Percentiles rank a stretch among this genome's conserved stretches.
phyloP scores from a whole-genome alignment of 2,888 invertebrate species.

The Tachina grossa region DNA sequence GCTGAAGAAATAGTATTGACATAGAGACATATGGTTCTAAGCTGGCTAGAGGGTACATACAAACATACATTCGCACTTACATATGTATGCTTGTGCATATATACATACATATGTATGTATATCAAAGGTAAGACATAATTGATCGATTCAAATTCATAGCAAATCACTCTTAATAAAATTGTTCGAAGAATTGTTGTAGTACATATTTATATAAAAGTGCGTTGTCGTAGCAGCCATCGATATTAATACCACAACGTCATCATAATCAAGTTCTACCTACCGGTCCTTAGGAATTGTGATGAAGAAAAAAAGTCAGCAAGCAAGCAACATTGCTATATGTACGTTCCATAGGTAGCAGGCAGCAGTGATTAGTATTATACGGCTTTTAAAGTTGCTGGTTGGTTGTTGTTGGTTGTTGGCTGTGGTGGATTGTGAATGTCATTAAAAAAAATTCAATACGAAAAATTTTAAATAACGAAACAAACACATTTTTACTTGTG shows the following conservation, averaged over 20 bases:
- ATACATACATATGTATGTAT: not conserved
- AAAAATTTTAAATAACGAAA: constrained; percentile 44
- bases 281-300: constrained; percentile 57
- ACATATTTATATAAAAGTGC: constrained; percentile 40
- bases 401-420: constrained; percentile 16
- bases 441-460: constrained; percentile 46
- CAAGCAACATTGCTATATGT: constrained; percentile 9
- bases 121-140: constrained; percentile 52
- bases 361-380: constrained; percentile 34
- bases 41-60: too few species aligned
- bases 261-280: constrained; percentile 55
- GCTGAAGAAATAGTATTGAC: too few species aligned
- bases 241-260: constrained; percentile 43
- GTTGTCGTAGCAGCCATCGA: constrained; percentile 37
- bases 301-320: constrained; percentile 4
- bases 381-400: constrained; percentile 52
- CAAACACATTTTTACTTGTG: constrained; percentile 40
- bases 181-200: constrained; percentile 50
- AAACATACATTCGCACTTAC: not conserved
- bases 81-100: not conserved
- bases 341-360: constrained; percentile 25
- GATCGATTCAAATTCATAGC: constrained; percentile 63
- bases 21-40: too few species aligned
- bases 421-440: constrained; percentile 62
- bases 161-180: constrained; percentile 64